Base-by-base conservation (phyloP, 2,797 vertebrate species). In the Parambassis ranga region DNA sequence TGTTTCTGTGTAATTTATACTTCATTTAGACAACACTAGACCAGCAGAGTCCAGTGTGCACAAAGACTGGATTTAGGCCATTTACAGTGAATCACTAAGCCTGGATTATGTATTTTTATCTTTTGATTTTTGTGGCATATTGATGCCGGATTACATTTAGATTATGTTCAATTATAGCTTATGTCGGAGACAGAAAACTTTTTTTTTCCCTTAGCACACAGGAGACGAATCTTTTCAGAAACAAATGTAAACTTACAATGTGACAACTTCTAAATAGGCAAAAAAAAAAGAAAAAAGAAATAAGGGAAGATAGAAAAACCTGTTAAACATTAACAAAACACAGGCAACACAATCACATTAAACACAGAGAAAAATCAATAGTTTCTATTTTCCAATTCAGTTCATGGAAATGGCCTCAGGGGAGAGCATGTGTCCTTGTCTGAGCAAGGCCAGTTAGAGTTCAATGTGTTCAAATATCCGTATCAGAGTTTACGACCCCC, bases 401-500 rank as follows among this genome's bases (percentile, higher is more conserved):
- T 85, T 68, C 68, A 79, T 81, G 79, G 68, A 83, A 80, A 84
- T 50, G 27, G 63, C 72, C 81, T 56, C 60, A 5, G 51, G 83
- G 66, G 60, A 75, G 67, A 65, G 64, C 61, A 72, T 81, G 82
- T 72, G 74, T 86, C 83, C 68, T 82, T 68, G 80, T 68, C 73
- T 76, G 53, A 62, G 66, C 64, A 66, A 85, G 87, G 87, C 87
- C 82, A 80, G 58, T 81, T 80, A 76, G 76, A 87, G 82, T 87
- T 89, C 86, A 90, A 58, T 72, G 84, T 83, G 86, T 75, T 86
- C 71, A 86, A 82, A 90, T 87, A 85, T 79, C 82, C 76, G 61
- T 71, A 78, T 76, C 71, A 77, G 79, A 82, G 79, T 89, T 90
- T 88, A 90, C 64, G 82, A 85, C 84, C 84, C 81, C 77, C 56